Evolutionary conservation across 2,888 invertebrate species (phyloP).

Genomic region (Drepanosiphum platanoidis): DNA sequence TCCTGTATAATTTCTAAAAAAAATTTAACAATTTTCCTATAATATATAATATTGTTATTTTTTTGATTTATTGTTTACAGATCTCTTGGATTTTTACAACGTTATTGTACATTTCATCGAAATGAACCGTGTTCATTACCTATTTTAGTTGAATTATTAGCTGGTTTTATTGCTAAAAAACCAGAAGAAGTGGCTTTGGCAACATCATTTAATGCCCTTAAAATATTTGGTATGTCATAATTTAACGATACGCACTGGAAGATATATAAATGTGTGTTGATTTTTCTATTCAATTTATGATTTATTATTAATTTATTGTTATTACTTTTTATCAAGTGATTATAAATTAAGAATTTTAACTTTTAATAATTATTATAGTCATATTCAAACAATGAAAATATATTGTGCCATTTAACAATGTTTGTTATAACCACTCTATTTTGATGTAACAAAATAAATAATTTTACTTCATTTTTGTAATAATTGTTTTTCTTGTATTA

Average conservation of each 20-base stretch:
- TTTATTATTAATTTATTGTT: conserved; percentile 22
- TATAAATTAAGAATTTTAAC: conserved; percentile 12
- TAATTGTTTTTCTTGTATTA: not conserved
- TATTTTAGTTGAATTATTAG: conserved; percentile 91
- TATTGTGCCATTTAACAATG: conserved; percentile 52
- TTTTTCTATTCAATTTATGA: conserved; percentile 33
- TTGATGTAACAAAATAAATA: conserved; percentile 31
- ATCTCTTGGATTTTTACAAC: conserved; percentile 82
- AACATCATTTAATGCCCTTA: conserved; percentile 90
- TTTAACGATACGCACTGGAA: not conserved
- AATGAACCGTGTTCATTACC: conserved; percentile 96
- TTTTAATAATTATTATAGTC: conserved; percentile 31
- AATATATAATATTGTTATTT: too few species aligned
- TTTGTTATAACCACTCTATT: not conserved
- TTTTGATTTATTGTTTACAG: conserved; percentile 69
- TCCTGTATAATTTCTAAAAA: too few species aligned
- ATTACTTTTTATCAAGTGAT: conserved; percentile 13
- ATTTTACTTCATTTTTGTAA: conserved; percentile 47
- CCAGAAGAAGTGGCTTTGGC: conserved; percentile 91
- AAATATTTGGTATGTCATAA: conserved; percentile 79
- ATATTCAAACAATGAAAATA: not conserved
- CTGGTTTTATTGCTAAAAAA: conserved; percentile 86
- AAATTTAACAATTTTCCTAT: not conserved
- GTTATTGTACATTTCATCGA: conserved; percentile 94
- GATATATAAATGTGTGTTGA: conserved; percentile 7